Base-by-base conservation (phyloP, 2,113 vertebrate genomes). In the Podilymbus podiceps region DNA sequence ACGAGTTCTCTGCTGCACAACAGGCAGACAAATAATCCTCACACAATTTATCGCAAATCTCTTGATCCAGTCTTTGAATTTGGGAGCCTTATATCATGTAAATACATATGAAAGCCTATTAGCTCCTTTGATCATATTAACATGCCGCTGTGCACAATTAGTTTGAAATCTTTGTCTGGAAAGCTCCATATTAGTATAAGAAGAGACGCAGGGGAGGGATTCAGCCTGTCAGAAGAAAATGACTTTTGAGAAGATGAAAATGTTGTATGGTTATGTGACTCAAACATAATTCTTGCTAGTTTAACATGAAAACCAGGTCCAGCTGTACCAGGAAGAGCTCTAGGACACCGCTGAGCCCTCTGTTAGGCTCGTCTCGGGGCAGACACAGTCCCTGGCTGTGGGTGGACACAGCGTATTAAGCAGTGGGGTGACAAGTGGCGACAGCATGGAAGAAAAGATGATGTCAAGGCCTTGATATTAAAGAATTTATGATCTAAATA, bases 101-200 rank as follows among this genome's bases (percentile, higher is more conserved):
- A 95, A 95, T 89, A 91, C 18, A 7, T 66, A 12, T 33, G 42
- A 91, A 96, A 96, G 89, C 85, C 78, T 93, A 52, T 95, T 96
- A 97, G 59, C 50, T 83, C 50, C 69, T 95, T 95, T 95, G 95
- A 97, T 95, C 93, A 85, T 18, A 81, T 62, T 95, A 96, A 94
- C 89, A 67, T 87, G 75, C 69, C 2, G 33, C 84, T 82, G 81
- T 58, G 77, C 71, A 79, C 95, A 89, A 95, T 95, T 96, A 92
- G 69, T 93, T 95, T 73, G 77, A 92, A 75, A 74, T 88, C 88
- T 95, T 95, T 93, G 69, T 85, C 90, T 95, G 94, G 73, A 95
- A 94, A 97, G 81, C 62, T 88, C 46, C 24, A 21, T 55, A 52
- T 85, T 69, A 89, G 42, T 56, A 28, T 60, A 40, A 92, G 62